These are phyloP conservation scores for Calliphora vicina DNA, from an alignment of 1,140 invertebrate genomes.

Conservation along the genomic window DNA sequence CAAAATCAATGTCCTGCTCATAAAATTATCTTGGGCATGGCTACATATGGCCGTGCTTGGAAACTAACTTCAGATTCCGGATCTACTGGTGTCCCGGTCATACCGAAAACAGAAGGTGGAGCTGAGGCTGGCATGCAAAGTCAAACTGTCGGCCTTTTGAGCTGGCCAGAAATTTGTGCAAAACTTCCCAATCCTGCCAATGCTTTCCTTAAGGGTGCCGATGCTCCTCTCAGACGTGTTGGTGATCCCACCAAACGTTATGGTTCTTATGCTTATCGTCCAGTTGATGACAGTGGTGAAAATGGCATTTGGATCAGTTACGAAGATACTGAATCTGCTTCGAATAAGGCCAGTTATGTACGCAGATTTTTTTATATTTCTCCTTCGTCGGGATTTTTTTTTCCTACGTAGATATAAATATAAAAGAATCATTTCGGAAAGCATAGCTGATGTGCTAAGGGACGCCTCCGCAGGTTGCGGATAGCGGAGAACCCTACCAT, in stretches of 20 bases:
- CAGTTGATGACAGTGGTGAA: conserved; percentile 71
- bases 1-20: conserved; percentile 70
- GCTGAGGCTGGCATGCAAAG: conserved; percentile 74
- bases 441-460: too few relatives aligned
- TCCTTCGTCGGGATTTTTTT: too few relatives aligned
- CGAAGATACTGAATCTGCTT: conserved; percentile 85
- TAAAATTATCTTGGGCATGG: conserved; percentile 85
- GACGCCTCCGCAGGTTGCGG: too few relatives aligned
- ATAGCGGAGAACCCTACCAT: too few relatives aligned
- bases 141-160: conserved; percentile 75
- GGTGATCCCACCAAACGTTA: conserved; percentile 77
- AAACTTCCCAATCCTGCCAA: conserved; percentile 72
- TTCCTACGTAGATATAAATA: too few relatives aligned
- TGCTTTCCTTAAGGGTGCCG: conserved; percentile 68
- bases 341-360: conserved; percentile 81
- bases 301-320: conserved; percentile 89
- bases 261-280: conserved; percentile 76
- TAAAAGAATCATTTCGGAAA: too few relatives aligned
- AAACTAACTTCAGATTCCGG: conserved; percentile 76
- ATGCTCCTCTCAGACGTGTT: conserved; percentile 72
- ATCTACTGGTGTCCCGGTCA: conserved; percentile 77
- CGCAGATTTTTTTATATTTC: too few relatives aligned
- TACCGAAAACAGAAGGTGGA: conserved; percentile 70
- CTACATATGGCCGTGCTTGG: conserved; percentile 85
- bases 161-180: conserved; percentile 82